Conservation (phyloP, 2,797 vertebrate genomes). For the Danio aesculapii region DNA sequence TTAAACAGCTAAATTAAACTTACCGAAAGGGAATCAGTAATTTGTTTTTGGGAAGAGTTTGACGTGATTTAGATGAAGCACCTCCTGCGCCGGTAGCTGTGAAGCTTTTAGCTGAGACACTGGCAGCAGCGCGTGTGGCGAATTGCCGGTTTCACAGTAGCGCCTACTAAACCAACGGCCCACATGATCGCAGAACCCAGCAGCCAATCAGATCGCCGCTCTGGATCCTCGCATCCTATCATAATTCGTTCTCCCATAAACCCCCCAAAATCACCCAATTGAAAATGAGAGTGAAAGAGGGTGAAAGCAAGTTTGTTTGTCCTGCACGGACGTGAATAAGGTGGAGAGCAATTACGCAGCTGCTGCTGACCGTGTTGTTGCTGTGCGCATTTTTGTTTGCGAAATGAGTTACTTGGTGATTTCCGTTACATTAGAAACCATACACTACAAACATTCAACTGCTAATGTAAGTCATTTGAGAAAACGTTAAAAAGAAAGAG, state of each 20-base stretch:
- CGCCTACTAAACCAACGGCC: conserved; percentile 5
- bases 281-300: neutral
- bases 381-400: neutral
- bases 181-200: neutral
- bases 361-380: neutral
- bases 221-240: conserved; percentile 53
- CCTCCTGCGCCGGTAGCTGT: conserved; percentile 58
- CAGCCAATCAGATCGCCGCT: conserved; percentile 64
- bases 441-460: neutral
- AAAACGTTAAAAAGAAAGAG: neutral
- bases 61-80: conserved; percentile 41
- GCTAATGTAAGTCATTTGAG: neutral
- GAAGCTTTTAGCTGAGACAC: conserved; percentile 52
- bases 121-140: conserved; percentile 53
- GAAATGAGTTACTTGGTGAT: conserved; percentile 13
- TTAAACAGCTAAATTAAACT: conserved; percentile 6
- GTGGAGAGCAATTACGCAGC: neutral
- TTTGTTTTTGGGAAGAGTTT: conserved; percentile 25
- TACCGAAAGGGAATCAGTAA: conserved; percentile 60
- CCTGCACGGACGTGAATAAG: neutral
- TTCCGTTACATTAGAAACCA: neutral
- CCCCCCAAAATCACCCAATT: conserved; percentile 50
- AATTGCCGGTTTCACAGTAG: conserved; percentile 55
- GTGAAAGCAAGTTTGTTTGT: conserved; percentile 57
- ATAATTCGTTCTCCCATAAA: fast-evolving